These are phyloP conservation scores for Aphelenchoides besseyi DNA, from an alignment of 1,140 invertebrate species.

Conservation along the genomic window DNA sequence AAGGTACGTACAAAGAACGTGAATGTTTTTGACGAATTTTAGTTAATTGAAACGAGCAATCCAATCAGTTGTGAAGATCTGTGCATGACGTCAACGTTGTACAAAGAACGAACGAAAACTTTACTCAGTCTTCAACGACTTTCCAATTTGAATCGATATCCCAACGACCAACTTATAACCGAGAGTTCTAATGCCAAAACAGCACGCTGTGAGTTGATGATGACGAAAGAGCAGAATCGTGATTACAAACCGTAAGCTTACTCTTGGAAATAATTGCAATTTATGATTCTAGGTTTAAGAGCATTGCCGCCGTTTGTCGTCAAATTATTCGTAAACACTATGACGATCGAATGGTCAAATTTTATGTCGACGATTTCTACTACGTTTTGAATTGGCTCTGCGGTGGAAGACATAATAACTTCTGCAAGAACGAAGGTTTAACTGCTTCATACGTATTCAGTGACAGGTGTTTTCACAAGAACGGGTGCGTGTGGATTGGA, in stretches of 20 bases:
- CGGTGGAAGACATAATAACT: not conserved
- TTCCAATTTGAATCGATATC: not conserved
- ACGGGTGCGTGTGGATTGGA: not conserved
- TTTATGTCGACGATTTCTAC: not conserved
- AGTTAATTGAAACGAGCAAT: not conserved
- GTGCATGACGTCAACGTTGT: not conserved
- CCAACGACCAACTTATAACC: not conserved
- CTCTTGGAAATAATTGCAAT: not conserved
- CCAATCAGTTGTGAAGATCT: not conserved
- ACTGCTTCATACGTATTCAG: not conserved
- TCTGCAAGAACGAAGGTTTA: not conserved
- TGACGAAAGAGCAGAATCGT: not conserved
- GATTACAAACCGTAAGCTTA: not conserved
- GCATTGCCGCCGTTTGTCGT: not conserved
- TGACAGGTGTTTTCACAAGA: not conserved
- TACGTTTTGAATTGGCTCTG: not conserved
- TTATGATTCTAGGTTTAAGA: not conserved
- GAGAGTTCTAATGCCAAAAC: not conserved
- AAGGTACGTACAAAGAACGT: not conserved
- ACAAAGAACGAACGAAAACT: not conserved
- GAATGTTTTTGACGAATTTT: not conserved
- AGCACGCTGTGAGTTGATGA: not conserved
- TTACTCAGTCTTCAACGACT: not conserved
- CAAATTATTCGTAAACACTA: not conserved
- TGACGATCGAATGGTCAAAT: not conserved